phyloP scores from a whole-genome alignment of 2,888 invertebrate species.

The Synergus gifuensis region DNA sequence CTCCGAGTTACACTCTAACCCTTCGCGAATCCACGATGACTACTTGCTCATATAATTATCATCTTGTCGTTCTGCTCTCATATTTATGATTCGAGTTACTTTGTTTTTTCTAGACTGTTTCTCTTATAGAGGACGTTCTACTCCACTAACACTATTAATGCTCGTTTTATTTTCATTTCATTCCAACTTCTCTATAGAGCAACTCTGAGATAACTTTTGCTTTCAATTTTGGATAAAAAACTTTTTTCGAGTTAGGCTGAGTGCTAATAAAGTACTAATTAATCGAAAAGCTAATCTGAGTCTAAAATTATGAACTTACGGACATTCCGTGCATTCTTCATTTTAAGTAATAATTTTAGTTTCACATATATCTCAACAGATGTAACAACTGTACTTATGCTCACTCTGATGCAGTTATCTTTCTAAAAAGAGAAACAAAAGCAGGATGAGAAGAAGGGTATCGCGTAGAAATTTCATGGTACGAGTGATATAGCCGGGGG shows the following conservation, averaged over 20 bases:
- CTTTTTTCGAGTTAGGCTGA: no score
- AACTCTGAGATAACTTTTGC: not conserved
- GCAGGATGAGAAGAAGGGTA: not conserved
- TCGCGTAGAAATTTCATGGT: not conserved
- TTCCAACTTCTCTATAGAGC: constrained; percentile 49
- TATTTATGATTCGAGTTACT: constrained; percentile 33
- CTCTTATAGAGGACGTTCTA: not conserved
- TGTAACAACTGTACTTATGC: not conserved
- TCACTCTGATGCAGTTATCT: not conserved
- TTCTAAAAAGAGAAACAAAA: not conserved
- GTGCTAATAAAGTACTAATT: no score
- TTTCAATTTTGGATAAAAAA: not conserved
- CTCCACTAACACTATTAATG: not conserved
- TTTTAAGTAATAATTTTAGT: not conserved
- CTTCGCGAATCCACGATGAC: constrained; percentile 54
- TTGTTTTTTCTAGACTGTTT: not conserved
- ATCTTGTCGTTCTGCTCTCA: not conserved
- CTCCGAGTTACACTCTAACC: constrained; percentile 58
- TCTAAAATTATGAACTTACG: no score
- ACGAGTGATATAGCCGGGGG: constrained; percentile 50
- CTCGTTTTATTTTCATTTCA: constrained; percentile 70
- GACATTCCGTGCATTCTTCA: not conserved
- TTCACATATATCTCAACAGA: not conserved
- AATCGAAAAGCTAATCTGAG: no score
- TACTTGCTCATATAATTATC: constrained; percentile 46